Evolutionary conservation across 2,888 invertebrate species (phyloP), one percentile per base, ranked within the genome.

Genomic region (Rhagophthalmus giganteus): DNA sequence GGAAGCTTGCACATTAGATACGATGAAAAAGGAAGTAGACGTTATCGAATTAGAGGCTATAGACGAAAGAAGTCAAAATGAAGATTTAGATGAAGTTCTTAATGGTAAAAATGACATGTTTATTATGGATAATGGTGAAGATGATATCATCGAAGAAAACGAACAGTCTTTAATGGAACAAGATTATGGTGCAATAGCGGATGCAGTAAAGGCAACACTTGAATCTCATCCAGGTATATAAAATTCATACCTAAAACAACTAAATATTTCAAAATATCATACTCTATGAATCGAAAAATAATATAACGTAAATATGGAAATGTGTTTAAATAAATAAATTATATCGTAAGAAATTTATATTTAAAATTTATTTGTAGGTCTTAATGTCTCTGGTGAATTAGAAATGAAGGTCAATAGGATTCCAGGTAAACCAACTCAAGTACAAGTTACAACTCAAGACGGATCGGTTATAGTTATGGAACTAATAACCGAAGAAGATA

Each of bases 391-490:
- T 9, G 75, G 74, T 1, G 71, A 73, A 44, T 54, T 75, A 4
- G 72, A 75, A 57, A 65, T 75, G 59, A 74, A 72, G 60, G 60
- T 76, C 1, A 72, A 72, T 42, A 65, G 69, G 15, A 62, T 65
- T 2, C 68, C 67, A 13, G 74, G 72, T 7, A 72, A 71, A 60
- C 64, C 71, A 10, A 73, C 74, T 0, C 73, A 74, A 58, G 76
- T 76, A 0, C 75, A 77, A 60, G 75, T 77, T 1, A 75, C 74
- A 1, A 76, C 76, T 0, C 73, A 73, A 55, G 76, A 79, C 33
- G 77, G 78, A 2, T 74, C 77, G 4, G 70, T 78, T 2, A 74
- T 79, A 10, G 69, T 79, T 9, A 70, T 79, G 74, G 76, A 76
- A 57, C 57, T 74, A 15, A 67, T 69, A 61, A 72, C 74, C 0